Evolutionary conservation across 2,888 invertebrate species (phyloP).

Genomic region (Molorchus minor): DNA sequence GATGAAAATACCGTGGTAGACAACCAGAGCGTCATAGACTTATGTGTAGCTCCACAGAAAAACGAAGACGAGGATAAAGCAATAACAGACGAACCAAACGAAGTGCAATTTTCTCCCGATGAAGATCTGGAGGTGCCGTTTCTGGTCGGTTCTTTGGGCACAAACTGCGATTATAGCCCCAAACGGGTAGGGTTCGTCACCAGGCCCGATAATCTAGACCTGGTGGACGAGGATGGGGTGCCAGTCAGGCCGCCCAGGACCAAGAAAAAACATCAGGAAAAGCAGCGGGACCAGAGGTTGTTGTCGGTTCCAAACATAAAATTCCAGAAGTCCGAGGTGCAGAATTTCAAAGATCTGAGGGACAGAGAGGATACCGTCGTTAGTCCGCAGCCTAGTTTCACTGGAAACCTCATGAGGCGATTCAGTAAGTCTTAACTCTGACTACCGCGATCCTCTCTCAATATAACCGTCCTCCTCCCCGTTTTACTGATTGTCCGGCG

Average conservation of each 20-base stretch:
- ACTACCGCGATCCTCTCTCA: constrained; percentile 20
- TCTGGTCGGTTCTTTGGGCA: constrained; percentile 52
- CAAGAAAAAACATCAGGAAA: constrained; percentile 62
- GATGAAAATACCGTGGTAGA: constrained; percentile 58
- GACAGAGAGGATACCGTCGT: constrained; percentile 62
- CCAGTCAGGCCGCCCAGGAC: constrained; percentile 68
- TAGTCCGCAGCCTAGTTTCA: constrained; percentile 65
- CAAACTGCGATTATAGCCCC: constrained; percentile 46
- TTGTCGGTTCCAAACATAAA: constrained; percentile 83
- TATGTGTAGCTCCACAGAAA: constrained; percentile 24
- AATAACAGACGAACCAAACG: constrained; percentile 62
- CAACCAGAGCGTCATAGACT: constrained; percentile 44
- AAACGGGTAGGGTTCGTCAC: constrained; percentile 51
- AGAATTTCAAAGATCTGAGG: constrained; percentile 66
- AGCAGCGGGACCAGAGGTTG: constrained; percentile 72
- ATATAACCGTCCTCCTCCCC: constrained; percentile 2
- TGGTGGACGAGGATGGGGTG: constrained; percentile 65
- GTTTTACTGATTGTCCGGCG: constrained; percentile 27
- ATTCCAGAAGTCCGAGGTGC: constrained; percentile 66
- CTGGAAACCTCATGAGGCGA: constrained; percentile 81
- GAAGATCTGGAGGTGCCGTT: constrained; percentile 49
- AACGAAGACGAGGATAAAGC: constrained; percentile 41
- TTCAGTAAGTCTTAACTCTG: constrained; percentile 80
- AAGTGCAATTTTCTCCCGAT: constrained; percentile 54
- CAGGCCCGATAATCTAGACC: constrained; percentile 73